Evolutionary conservation across 1,140 invertebrate genomes (phyloP), one percentile per base, ranked within the genome.

Genomic region (Magallana ariakensis): DNA sequence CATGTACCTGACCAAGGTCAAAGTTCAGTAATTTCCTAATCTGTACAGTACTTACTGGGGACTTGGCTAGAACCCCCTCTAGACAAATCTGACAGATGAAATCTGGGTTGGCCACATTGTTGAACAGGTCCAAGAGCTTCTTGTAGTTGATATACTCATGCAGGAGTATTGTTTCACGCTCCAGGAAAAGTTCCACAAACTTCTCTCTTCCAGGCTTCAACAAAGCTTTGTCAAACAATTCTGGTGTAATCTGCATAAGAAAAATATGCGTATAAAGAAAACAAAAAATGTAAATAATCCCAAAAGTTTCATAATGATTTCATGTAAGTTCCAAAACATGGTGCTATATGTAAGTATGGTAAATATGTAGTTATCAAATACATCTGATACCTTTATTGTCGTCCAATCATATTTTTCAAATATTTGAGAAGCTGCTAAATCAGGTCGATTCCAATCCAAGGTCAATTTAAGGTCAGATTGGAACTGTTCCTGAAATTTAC

Each of bases 181-280:
- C 90, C 6, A 95, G 83, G 85, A 95, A 95, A 10, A 95, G 86
- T 58, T 94, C 94, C 2, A 95, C 93, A 90, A 95, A 95, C 22
- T 92, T 92, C 90, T 95, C 94, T 22, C 95, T 90, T 54, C 94
- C 90, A 19, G 89, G 90, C 84, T 91, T 89, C 16, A 94, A 56
- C 58, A 95, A 58, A 0, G 95, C 94, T 80, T 93, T 88, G 57
- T 95, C 92, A 89, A 95, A 95, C n/a, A 95, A 87, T n/a, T 92
- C 87, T 81, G 93, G 91, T 53, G 93, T 91, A 10, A 95, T 92
- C 92, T 95, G 91, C 33, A 46, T 46, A 46, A 46, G n/a, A n/a
- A n/a, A n/a, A n/a, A n/a, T n/a, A n/a, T 46, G 33, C 33, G 0
- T 46, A 46, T 46, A 5, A 46, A 46, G 33, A 5, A 46, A 46